phyloP scores from a whole-genome alignment of 2,797 vertebrate genomes.

The Clarias pachynema region DNA sequence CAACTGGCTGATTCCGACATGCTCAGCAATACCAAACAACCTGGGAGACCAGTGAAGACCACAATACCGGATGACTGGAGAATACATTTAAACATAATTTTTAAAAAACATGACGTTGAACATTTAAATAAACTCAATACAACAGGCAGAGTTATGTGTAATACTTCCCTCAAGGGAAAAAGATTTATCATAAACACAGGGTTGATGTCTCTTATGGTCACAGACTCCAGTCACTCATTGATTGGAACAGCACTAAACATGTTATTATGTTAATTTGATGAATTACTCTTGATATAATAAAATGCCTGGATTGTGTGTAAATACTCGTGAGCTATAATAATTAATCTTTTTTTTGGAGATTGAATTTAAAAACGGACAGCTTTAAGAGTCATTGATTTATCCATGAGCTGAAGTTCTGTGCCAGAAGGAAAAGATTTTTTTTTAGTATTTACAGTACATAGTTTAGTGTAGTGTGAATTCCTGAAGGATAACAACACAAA shows the following conservation, averaged over 20 bases:
- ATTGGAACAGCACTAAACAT: slow-evolving; percentile 10
- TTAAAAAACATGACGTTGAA: background rate
- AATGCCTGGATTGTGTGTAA: background rate
- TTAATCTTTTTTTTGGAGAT: background rate
- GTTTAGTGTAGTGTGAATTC: background rate
- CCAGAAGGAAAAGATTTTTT: background rate
- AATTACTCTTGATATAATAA: background rate
- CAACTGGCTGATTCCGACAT: background rate
- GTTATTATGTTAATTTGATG: background rate
- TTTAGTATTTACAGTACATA: background rate
- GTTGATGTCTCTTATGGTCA: background rate
- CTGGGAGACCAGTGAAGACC: background rate
- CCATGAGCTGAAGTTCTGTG: background rate
- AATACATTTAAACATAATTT: background rate
- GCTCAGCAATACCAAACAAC: background rate
- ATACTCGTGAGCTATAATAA: background rate
- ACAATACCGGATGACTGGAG: background rate
- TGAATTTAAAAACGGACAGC: background rate
- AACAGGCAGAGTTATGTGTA: background rate
- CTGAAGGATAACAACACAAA: background rate
- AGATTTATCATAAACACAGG: background rate
- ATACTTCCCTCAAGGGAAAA: background rate
- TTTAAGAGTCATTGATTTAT: background rate
- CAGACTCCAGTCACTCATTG: background rate
- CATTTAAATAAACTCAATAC: background rate